Evolutionary conservation across 2,113 vertebrate species (phyloP), one percentile per base, ranked within the genome.

Genomic region (Grus americana): DNA sequence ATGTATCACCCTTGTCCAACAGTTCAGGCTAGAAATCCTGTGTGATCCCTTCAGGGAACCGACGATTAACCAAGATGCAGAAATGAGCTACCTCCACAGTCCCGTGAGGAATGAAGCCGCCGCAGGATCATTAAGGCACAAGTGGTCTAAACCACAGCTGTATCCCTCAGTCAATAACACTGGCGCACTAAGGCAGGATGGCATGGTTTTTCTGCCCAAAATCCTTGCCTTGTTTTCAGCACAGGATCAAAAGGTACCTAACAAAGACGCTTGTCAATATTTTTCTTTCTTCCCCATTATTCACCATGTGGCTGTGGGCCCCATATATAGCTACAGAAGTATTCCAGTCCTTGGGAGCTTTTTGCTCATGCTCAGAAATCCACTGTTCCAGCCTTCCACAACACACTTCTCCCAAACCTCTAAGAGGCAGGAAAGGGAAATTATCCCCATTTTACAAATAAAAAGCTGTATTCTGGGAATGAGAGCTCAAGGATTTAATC

Each of bases 271-370:
- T 9, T 14, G 23, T 21, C n/a, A 24, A 4, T 32, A 20, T 14
- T 68, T 44, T 49, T 61, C 30, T 50, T 55, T 42, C 57, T 32
- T 17, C 15, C 10, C 38, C 9, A 57, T 46, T 30, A 57, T 30
- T 46, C 29, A 63, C 7, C 29, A 38, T 1, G 2, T 15, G 49
- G 50, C n/a, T 58, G 32, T 30, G 23, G 8, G 42, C 27, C 42
- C 58, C 44, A 17, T 3, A 7, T 5, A 30, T 1, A 63, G 3
- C 49, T 38, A 18, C 36, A 62, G 10, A 10, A 62, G 1, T 1
- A 34, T 42, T 79, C 44, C 55, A 36, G 20, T 32, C 58, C 58
- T 38, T 54, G 8, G 38, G 12, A 81, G 44, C 6, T 40, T 73
- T 73, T 36, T 20, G 9, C 36, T 76, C 59, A 5, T 1, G 8